Evolutionary conservation across 2,797 vertebrate genomes (phyloP), one percentile per base, ranked within the genome.

Genomic region (Phylloscopus collybita): DNA sequence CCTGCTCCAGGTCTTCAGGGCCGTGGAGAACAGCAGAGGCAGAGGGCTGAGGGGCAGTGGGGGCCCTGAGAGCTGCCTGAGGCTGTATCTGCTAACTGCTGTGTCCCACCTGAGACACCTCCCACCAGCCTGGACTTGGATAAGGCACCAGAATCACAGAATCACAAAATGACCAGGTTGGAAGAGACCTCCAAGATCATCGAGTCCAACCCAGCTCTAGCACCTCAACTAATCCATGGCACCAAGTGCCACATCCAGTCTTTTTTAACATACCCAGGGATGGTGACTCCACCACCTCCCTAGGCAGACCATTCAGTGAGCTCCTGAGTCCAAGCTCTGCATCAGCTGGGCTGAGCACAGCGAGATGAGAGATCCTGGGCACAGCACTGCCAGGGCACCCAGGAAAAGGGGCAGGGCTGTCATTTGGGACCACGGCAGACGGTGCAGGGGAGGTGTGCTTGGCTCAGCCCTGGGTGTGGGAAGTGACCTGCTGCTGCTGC

Each of bases 381-480:
- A 62, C 25, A 17, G 30, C 34, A 29, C 2, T 11, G 32, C n/a
- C 51, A 62, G 22, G 38, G 6, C n/a, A 38, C 13, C 32, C 49
- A 20, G 51, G 38, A 23, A 17, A 32, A 71, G 47, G 65, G 32
- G 15, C 44, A 44, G 40, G 16, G 20, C 30, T 73, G 53, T 32
- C 25, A 9, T 16, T 27, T 54, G 44, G 49, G 49, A 21, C 9
- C 23, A 15, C 0, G 0, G 42, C 26, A 34, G 29, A 34, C 4
- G 9, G 53, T 2, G 1, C 1, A 53, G 30, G 18, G 15, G 20
- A 86, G 54, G 7, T 27, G 45, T 19, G 8, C 17, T 66, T 57
- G 27, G 56, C 38, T 60, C 34, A 50, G 72, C 40, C 22, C 36
- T 6, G 61, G 50, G 2, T 21, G 62, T 26, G 51, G 27, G 53